Conservation (phyloP, 1,140 invertebrate genomes). For the Nasonia longicornis region DNA sequence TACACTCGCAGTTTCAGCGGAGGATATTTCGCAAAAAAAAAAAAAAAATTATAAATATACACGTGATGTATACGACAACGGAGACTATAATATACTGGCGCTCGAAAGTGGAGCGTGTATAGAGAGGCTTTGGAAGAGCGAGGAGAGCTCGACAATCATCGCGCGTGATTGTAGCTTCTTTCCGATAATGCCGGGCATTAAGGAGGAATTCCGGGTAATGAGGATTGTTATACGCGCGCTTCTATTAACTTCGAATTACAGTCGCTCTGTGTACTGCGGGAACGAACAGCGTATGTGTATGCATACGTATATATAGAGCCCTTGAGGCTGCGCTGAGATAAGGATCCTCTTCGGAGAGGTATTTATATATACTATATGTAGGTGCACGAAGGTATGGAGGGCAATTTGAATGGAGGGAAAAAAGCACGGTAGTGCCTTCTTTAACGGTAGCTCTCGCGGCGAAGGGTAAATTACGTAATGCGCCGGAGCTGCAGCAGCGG, state of each 20-base stretch:
- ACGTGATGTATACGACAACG: not conserved
- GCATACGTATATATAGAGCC: not conserved
- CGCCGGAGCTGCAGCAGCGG: not conserved
- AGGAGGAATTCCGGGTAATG: slow-evolving; percentile 34
- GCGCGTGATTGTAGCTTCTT: slow-evolving; percentile 20
- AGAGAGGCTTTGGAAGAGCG: not conserved
- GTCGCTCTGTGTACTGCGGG: not conserved
- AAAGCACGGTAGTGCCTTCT: not conserved
- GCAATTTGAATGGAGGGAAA: slow-evolving; percentile 16
- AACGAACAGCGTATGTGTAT: not conserved
- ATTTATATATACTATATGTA: not conserved
- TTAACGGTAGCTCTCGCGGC: slow-evolving; percentile 20
- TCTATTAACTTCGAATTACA: slow-evolving; percentile 37
- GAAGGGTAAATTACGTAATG: not conserved
- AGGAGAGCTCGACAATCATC: not conserved
- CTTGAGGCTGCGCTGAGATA: slow-evolving; percentile 13
- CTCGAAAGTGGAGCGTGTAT: slow-evolving; percentile 5
- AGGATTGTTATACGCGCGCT: slow-evolving; percentile 28
- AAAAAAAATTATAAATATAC: not conserved
- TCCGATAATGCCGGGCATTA: slow-evolving; percentile 38
- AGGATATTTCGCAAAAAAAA: not conserved
- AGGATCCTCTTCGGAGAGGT: not conserved
- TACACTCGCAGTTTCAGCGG: no score
- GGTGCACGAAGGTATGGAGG: not conserved
- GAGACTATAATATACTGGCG: not conserved